Evolutionary conservation across 2,113 vertebrate genomes (phyloP), one percentile per base, ranked within the genome.

Genomic region (Cromileptes altivelis): DNA sequence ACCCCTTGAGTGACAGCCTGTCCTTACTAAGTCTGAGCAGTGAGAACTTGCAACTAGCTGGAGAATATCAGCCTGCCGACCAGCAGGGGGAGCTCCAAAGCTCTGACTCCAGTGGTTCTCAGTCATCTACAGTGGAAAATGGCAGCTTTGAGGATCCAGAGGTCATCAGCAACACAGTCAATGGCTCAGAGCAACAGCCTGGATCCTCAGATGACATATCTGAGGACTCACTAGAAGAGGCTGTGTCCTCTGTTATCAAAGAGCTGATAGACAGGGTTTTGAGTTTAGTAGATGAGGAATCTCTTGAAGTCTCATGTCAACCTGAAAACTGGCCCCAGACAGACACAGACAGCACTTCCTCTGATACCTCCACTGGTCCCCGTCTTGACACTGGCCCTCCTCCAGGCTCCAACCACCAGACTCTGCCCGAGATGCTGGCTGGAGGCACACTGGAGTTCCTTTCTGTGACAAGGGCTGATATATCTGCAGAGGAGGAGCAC

Each of bases 21-120:
- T 99, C 98, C 50, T 93, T 99, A 71, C 90, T 99, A 70, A 99
- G 98, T 92, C 96, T 98, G 72, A 99, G 98, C 94, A 99, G 97
- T 58, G 98, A 99, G 92, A 99, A 98, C 47, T 92, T 99, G 84
- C 97, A 97, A 53, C 94, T 99, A 90, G 84, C 90, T 94, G 56
- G 96, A 89, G 97, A 97, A 86, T 98, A 97, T 91, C 97, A 96
- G 52, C 94, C 97, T 74, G 94, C 95, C 9, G 97, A 97, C 78
- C 97, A 97, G 80, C 97, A 97, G 78, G 96, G 91, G 93, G 97
- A 99, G 94, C 96, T 94, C 33, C 95, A 96, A 50, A 97, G 97
- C 94, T 99, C 97, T 17, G 97, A 98, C 57, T 99, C 97, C 1
- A 97, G 95, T 27, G 97, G 95, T 49, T 99, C 98, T 47, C 97